Percentiles rank a stretch among this genome's conserved stretches.
These are phyloP conservation scores for Acestrorhynchus altus DNA, from an alignment of 2,797 vertebrate species.

Conservation along the genomic window DNA sequence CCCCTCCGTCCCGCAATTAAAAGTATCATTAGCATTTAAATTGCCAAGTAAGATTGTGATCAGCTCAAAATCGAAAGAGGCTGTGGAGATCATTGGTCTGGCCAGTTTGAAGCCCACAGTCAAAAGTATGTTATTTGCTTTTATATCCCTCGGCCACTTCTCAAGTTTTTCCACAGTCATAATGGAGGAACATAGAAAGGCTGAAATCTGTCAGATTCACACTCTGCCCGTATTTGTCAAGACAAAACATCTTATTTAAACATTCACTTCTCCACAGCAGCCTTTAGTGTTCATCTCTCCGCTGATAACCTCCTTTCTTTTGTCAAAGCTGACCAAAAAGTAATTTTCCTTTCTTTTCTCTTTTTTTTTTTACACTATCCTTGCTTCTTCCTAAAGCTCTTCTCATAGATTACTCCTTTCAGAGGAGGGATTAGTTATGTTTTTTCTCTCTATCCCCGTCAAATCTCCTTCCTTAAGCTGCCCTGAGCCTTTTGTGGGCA, in stretches of 20 bases:
- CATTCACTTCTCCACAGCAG: slow-evolving; percentile 50
- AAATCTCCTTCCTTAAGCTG: slow-evolving; percentile 77
- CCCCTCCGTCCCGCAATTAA: slow-evolving; percentile 75
- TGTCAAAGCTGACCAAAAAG: slow-evolving; percentile 64
- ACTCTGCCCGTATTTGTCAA: slow-evolving; percentile 6
- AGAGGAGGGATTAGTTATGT: slow-evolving; percentile 81
- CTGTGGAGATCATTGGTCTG: slow-evolving; percentile 56
- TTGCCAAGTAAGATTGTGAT: slow-evolving; percentile 82
- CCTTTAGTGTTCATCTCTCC: slow-evolving; percentile 22
- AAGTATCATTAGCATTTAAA: slow-evolving; percentile 86
- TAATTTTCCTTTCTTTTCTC: slow-evolving; percentile 66
- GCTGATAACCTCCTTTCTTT: slow-evolving; percentile 60
- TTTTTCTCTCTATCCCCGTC: slow-evolving; percentile 75
- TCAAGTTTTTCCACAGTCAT: neutral
- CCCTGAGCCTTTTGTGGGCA: slow-evolving; percentile 77
- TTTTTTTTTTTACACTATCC: slow-evolving; percentile 9
- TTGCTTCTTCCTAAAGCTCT: slow-evolving; percentile 59
- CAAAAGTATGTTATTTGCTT: neutral
- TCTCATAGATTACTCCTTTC: slow-evolving; percentile 76
- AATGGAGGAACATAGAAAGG: neutral
- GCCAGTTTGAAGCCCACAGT: neutral
- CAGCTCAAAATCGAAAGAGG: slow-evolving; percentile 78
- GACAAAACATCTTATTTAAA: slow-evolving; percentile 55
- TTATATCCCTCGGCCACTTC: neutral
- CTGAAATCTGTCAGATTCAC: slow-evolving; percentile 5